Evolutionary conservation across 2,113 vertebrate genomes (phyloP).

Genomic region (Calyptomena viridis): DNA sequence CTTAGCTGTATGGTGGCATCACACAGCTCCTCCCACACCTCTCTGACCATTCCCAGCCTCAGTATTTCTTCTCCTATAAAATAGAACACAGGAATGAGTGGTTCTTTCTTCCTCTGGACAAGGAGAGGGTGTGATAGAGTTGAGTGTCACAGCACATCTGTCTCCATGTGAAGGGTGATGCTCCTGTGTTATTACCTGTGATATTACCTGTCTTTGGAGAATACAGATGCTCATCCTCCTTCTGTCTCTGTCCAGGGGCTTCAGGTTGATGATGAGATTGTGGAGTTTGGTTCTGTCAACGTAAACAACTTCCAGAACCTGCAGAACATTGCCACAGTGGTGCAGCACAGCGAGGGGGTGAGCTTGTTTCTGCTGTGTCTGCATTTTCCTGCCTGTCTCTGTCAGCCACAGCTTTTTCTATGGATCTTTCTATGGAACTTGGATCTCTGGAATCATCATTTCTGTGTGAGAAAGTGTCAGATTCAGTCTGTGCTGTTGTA

Average conservation of each 20-base stretch:
- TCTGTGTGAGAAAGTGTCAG: background rate
- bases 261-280: conserved; percentile 85
- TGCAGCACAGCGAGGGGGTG: conserved; percentile 96
- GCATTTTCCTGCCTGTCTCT: background rate
- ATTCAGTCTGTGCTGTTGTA: background rate
- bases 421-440: background rate
- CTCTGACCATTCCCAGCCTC: background rate
- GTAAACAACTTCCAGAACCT: conserved; percentile 88
- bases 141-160: background rate
- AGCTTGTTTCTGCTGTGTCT: conserved; percentile 1
- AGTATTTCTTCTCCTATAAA: background rate
- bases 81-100: background rate
- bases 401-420: background rate
- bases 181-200: background rate
- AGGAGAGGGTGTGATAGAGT: background rate
- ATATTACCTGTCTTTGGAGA: background rate
- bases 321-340: conserved; percentile 87
- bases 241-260: conserved; percentile 77
- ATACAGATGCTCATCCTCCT: background rate
- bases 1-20: background rate
- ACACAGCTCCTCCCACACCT: background rate
- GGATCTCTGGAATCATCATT: background rate
- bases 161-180: background rate
- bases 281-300: conserved; percentile 93
- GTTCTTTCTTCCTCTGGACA: background rate